Percentiles rank a stretch among this genome's conserved stretches.
phyloP scores from a whole-genome alignment of 1,140 invertebrate species.

The Caenorhabditis brenneri region DNA sequence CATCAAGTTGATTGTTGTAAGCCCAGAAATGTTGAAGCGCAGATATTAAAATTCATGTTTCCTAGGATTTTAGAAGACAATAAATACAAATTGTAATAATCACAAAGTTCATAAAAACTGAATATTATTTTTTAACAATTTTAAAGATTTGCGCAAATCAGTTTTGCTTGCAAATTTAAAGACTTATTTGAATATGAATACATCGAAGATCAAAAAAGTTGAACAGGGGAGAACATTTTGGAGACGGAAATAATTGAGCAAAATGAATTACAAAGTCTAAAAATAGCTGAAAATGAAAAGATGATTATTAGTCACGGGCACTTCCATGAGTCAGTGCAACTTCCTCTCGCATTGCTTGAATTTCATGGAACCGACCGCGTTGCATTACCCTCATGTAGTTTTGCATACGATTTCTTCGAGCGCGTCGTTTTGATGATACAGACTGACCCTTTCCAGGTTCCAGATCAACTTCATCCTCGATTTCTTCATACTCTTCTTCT shows the following conservation, averaged over 20 bases:
- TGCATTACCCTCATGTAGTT: constrained; percentile 64
- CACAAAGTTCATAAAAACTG: constrained; percentile 43
- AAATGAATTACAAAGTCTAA: constrained; percentile 24
- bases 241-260: constrained; percentile 27
- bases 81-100: neutral
- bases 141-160: neutral
- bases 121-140: neutral
- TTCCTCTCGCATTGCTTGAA: constrained; percentile 64
- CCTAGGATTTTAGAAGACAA: neutral
- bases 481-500: constrained; percentile 46
- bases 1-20: neutral
- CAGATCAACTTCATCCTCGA: constrained; percentile 17
- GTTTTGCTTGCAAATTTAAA: neutral
- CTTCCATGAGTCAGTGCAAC: constrained; percentile 5
- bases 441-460: constrained; percentile 43
- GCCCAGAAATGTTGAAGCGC: neutral
- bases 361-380: constrained; percentile 66
- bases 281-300: neutral
- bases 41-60: constrained; percentile 26
- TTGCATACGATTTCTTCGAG: constrained; percentile 60
- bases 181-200: neutral
- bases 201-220: constrained; percentile 28
- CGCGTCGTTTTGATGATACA: constrained; percentile 46
- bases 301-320: neutral
- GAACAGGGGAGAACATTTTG: constrained; percentile 29